Base-by-base conservation (phyloP, 92 coral and sea anemone genomes). In the Umimayanthus chanpuru region DNA sequence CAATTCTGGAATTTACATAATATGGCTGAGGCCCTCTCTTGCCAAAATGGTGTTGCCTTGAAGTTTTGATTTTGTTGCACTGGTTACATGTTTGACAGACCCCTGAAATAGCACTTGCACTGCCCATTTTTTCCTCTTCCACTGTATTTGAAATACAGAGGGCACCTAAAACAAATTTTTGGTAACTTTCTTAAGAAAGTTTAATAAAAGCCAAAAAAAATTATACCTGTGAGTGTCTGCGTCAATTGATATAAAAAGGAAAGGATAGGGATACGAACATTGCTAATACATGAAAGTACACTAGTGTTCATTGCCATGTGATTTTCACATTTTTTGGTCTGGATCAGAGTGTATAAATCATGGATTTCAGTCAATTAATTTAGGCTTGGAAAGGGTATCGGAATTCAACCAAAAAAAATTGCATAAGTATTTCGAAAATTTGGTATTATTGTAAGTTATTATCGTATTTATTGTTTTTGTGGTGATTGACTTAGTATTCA, bases 31-130 rank as follows among this genome's bases (percentile, higher is more conserved):
- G 88, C 16, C 88, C 88, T 71, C 68, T 29, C 70, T 40, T 81
- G 38, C 91, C 88, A 81, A 26, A 81, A 21, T 56, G 75, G 77
- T 81, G 91, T 73, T 88, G 87, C 29, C 82, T 39, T 36, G 47
- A 58, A 43, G 88, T 73, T 28, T 55, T 44, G 9, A 53, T 47
- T 50, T 50, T 80, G 23, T 81, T 81, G 39, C 68, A 18, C 12
- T 61, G 30, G 73, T 61, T 10, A 38, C 75, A 61, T 36, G 41
- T 38, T 72, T 20, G 47, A n/a, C 88, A 88, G 20, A 81, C 49
- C 11, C 82, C 68, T 29, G 87, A 73, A 56, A 88, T 20, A 12
- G 61, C 39, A 81, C 73, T 61, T 4, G 85, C 85, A 58, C 66
- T 12, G 73, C 85, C 85, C 40, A 11, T 6, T 21, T 56, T 81